Percentiles rank a stretch among this genome's conserved stretches.
Conservation (phyloP, 2,113 vertebrate genomes). For the Calyptommatus sinebrachiatus region DNA sequence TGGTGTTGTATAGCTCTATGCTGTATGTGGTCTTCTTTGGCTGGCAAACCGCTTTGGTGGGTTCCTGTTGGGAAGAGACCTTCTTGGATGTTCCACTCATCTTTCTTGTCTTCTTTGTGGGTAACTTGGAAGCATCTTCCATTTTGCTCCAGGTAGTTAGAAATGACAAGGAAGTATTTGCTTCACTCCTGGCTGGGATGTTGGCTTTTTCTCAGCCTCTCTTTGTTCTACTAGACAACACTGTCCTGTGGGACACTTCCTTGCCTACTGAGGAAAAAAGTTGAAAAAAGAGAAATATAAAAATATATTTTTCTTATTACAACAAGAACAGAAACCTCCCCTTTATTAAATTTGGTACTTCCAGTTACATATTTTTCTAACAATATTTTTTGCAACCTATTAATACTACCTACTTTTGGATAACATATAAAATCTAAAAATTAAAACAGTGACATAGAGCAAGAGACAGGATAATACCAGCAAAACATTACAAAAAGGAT, state of each 20-base stretch:
- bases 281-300: neutral
- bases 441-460: neutral
- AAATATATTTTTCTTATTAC: neutral
- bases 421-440: neutral
- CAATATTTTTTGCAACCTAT: neutral
- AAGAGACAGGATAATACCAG: neutral
- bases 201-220: too few species aligned
- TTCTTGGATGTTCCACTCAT: neutral
- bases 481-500: neutral
- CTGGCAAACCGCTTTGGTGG: neutral
- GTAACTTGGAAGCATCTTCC: neutral
- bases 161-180: neutral
- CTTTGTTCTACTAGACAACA: neutral
- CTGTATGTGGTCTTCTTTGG: neutral
- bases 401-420: neutral
- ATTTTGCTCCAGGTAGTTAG: neutral
- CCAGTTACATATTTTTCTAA: neutral
- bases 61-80: neutral
- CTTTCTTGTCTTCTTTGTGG: neutral
- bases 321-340: neutral
- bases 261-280: neutral
- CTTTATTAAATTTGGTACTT: neutral
- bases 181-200: too few species aligned
- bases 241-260: neutral
- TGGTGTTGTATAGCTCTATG: neutral